Base-by-base conservation (phyloP, 2,113 vertebrate genomes). In the Athene noctua region DNA sequence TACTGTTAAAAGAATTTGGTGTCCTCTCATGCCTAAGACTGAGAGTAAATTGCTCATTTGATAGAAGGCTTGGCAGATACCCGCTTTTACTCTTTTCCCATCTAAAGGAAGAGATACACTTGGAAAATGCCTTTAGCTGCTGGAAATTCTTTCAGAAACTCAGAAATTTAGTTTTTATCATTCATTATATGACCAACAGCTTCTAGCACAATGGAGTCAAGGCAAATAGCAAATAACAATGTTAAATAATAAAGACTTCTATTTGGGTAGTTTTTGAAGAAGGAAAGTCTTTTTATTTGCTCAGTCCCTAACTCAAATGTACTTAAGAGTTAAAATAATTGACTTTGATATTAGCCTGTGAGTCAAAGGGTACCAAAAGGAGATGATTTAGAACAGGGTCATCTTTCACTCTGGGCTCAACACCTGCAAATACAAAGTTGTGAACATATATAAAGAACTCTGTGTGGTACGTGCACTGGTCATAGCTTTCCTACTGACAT, bases 201-300 rank as follows among this genome's bases (percentile, higher is more conserved):
- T 80, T 49, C 49, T 58, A 89, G 32, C 10, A 61, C 13, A 73
- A 52, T 1, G 4, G 5, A 58, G 9, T 70, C 15, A 77, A 77
- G 20, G 9, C 6, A 66, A 66, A 54, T 0, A 0, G 4, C 38
- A 38, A 38, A 38, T 38, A 38, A 5, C 5, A 68, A 34, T 42
- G 68, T 20, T 72, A 73, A 79, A 86, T 42, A 47, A 61, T n/a
- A 9, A 47, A 13, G 3, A 46, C 1, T 27, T 92, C n/a, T 30
- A 6, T 44, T 71, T 68, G 8, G 18, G 8, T 34, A 23, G 25
- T 63, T 95, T 74, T 44, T 84, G 2, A 72, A 77, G 15, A 3
- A 80, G 27, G 6, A 86, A 90, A 65, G 6, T 1, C 1, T 57
- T 91, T 80, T 57, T 74, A 59, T 87, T 92, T 94, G 8, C 32